Percentiles rank a stretch among this genome's conserved stretches.
These are phyloP conservation scores for Phoenoteleia sp. DNA, from an alignment of 2,888 invertebrate species.

Conservation along the genomic window DNA sequence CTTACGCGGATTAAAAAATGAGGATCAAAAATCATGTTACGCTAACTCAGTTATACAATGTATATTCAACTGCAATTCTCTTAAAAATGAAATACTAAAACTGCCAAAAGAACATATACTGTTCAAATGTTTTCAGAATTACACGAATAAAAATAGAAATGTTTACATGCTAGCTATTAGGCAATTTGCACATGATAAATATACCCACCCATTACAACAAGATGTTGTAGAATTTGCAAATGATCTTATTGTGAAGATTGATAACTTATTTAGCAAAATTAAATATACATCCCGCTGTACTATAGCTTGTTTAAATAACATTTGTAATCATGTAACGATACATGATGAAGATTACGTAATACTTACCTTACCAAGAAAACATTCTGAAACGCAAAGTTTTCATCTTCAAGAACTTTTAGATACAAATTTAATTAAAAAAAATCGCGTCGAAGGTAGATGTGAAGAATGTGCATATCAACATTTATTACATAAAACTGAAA, in stretches of 20 bases:
- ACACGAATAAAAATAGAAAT: not conserved
- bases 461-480: too few relatives aligned
- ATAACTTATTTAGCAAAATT: not conserved
- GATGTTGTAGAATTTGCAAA: too few relatives aligned
- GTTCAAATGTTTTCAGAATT: not conserved
- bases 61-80: not conserved
- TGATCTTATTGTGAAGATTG: not conserved
- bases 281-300: not conserved
- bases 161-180: too few relatives aligned
- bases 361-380: too few relatives aligned
- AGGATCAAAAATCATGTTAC: too few relatives aligned
- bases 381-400: too few relatives aligned
- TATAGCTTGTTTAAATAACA: too few relatives aligned
- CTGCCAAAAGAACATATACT: not conserved
- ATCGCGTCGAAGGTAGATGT: too few relatives aligned
- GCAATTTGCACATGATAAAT: not conserved
- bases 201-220: not conserved
- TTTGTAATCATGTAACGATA: too few relatives aligned
- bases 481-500: too few relatives aligned
- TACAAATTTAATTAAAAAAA: not conserved
- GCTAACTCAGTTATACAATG: not conserved
- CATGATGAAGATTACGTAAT: not conserved
- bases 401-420: not conserved
- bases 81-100: not conserved
- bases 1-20: too few relatives aligned